A percentile compares a stretch with the other conserved stretches of the same genome.
phyloP scores from a whole-genome alignment of 2,113 vertebrate species.

The Tupaia tana region DNA sequence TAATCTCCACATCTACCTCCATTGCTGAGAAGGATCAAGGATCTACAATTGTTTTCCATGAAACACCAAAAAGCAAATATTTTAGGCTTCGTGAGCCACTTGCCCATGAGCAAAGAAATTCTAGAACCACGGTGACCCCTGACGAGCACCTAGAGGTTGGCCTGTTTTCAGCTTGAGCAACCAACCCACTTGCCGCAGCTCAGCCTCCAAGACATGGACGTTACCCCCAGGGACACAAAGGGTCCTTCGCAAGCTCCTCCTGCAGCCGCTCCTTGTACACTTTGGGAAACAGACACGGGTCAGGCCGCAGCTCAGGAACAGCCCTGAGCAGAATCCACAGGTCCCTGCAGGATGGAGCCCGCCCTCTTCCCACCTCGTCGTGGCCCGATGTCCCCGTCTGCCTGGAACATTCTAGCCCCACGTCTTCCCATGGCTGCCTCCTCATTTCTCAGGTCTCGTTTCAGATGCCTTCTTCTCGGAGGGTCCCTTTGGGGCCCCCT shows the following conservation, averaged over 20 bases:
- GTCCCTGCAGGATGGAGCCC: accelerated
- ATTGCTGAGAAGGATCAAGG: not conserved
- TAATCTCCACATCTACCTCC: not conserved
- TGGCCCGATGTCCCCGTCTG: not conserved
- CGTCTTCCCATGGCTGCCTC: not conserved
- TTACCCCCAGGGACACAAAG: not conserved
- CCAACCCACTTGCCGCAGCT: not conserved
- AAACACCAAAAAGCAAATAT: not conserved
- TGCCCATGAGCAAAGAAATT: not conserved
- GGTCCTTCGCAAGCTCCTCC: not conserved
- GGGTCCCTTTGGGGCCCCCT: not conserved
- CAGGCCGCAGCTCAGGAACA: no score
- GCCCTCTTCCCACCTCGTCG: not conserved
- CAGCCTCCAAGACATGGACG: not conserved
- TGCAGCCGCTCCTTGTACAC: accelerated
- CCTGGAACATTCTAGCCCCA: not conserved
- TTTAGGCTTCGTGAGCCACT: not conserved
- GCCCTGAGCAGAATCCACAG: no score
- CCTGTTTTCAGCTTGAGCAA: not conserved
- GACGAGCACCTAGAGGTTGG: not conserved
- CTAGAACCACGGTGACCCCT: not conserved
- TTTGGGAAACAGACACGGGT: not conserved
- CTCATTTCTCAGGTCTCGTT: not conserved
- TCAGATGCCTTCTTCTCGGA: not conserved
- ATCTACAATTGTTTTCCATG: not conserved